Conservation (phyloP, 2,113 vertebrate species). For the Thinocorus orbignyianus region DNA sequence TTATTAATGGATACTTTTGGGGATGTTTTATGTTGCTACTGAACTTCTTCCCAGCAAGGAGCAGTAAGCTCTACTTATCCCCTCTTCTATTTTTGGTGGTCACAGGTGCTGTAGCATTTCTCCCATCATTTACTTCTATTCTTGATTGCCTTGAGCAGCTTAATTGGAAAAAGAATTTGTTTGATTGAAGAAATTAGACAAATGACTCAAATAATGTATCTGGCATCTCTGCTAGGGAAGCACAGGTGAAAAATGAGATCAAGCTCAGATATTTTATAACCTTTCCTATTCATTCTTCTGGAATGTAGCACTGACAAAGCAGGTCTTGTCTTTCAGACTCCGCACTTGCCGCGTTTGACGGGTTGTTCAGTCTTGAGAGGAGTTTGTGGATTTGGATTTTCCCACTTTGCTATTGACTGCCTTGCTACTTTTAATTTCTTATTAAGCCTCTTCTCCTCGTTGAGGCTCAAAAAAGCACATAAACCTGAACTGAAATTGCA, state of each 20-base stretch:
- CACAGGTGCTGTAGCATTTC: background rate
- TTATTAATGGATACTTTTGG: background rate
- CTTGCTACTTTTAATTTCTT: conserved; percentile 1
- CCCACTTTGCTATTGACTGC: background rate
- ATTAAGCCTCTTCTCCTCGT: background rate
- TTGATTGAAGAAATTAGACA: conserved; percentile 37
- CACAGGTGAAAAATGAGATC: background rate
- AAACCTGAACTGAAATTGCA: background rate
- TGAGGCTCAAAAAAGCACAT: background rate
- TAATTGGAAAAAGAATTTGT: conserved; percentile 35
- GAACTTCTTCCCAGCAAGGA: background rate
- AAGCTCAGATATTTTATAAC: background rate
- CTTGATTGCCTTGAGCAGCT: conserved; percentile 23
- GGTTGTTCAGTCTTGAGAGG: background rate
- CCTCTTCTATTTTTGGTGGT: background rate
- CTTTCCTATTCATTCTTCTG: background rate
- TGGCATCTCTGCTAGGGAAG: background rate
- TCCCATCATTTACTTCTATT: conserved; percentile 14
- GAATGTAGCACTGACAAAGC: background rate
- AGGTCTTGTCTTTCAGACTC: background rate
- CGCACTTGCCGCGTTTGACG: background rate
- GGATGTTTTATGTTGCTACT: background rate
- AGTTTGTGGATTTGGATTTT: conserved; percentile 8
- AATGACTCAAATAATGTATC: background rate
- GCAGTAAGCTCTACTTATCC: background rate